phyloP scores from a whole-genome alignment of 2,797 vertebrate genomes.

The Sebastes nivosus region DNA sequence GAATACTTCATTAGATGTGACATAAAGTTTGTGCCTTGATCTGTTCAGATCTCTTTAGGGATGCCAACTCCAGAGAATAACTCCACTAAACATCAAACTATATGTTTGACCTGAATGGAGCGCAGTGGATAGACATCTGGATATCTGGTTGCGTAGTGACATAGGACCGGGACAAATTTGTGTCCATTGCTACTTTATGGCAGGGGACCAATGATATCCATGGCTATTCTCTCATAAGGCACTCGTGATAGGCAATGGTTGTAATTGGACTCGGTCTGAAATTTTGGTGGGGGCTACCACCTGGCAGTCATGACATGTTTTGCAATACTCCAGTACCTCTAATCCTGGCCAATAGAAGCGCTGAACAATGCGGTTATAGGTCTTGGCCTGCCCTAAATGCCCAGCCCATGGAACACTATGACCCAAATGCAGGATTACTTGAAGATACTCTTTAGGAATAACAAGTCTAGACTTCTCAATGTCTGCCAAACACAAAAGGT shows the following conservation, averaged over 20 bases:
- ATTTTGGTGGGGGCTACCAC: background rate
- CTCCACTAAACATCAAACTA: too few species aligned
- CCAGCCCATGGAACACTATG: background rate
- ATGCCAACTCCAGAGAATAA: too few species aligned
- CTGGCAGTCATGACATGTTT: background rate
- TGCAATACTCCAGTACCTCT: background rate
- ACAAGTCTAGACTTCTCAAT: background rate
- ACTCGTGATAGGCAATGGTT: background rate
- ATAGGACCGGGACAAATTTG: too few species aligned
- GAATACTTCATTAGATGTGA: background rate
- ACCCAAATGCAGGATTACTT: background rate
- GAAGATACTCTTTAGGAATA: background rate
- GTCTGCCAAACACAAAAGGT: too few species aligned
- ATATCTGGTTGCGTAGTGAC: too few species aligned
- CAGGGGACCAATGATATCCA: background rate
- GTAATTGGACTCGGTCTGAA: background rate
- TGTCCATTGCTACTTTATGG: too few species aligned
- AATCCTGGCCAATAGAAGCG: background rate
- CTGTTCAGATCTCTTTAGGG: too few species aligned
- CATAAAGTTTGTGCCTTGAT: background rate
- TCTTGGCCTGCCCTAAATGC: background rate
- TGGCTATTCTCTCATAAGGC: background rate
- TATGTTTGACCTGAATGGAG: too few species aligned
- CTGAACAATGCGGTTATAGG: background rate
- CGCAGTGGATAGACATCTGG: too few species aligned